A percentile compares a stretch with the other conserved stretches of the same genome.
Evolutionary conservation across 2,888 invertebrate species (phyloP).

Genomic region (Zygothrica quintamaculata): DNA sequence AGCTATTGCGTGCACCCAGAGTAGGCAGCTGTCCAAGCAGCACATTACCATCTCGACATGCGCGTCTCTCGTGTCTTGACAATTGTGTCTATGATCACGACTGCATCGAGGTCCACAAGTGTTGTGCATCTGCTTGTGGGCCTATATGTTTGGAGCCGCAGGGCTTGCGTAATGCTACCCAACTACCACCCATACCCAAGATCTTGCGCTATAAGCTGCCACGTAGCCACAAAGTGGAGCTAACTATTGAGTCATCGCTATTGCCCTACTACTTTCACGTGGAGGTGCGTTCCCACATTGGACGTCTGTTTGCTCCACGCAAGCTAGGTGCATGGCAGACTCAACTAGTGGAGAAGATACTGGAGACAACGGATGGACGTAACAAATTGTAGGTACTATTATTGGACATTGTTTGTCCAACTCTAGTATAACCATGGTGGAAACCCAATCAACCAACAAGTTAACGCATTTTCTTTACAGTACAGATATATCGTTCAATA

Average conservation of each 20-base stretch:
- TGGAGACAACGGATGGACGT: slow-evolving; percentile 72
- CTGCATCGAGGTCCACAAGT: slow-evolving; percentile 89
- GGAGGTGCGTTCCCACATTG: slow-evolving; percentile 89
- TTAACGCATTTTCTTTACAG: slow-evolving; percentile 50
- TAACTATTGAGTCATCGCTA: slow-evolving; percentile 83
- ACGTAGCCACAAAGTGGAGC: slow-evolving; percentile 86
- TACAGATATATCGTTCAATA: slow-evolving; percentile 82
- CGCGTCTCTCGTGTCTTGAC: slow-evolving; percentile 79
- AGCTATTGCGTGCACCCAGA: slow-evolving; percentile 75
- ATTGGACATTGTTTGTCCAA: not conserved
- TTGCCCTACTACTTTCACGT: slow-evolving; percentile 84
- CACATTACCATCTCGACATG: slow-evolving; percentile 46
- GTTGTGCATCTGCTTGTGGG: slow-evolving; percentile 89
- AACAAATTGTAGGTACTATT: slow-evolving; percentile 60
- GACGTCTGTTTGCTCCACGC: slow-evolving; percentile 87
- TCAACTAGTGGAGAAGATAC: slow-evolving; percentile 81
- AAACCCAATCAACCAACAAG: no score
- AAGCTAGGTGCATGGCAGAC: slow-evolving; percentile 88
- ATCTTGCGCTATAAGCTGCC: slow-evolving; percentile 86
- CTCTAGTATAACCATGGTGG: not conserved
- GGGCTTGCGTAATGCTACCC: slow-evolving; percentile 85
- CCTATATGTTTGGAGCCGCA: slow-evolving; percentile 88
- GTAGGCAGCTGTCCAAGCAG: slow-evolving; percentile 80
- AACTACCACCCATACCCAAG: slow-evolving; percentile 87
- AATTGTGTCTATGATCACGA: slow-evolving; percentile 86